Evolutionary conservation across 2,113 vertebrate species (phyloP).

Genomic region (Dasypus novemcinctus): DNA sequence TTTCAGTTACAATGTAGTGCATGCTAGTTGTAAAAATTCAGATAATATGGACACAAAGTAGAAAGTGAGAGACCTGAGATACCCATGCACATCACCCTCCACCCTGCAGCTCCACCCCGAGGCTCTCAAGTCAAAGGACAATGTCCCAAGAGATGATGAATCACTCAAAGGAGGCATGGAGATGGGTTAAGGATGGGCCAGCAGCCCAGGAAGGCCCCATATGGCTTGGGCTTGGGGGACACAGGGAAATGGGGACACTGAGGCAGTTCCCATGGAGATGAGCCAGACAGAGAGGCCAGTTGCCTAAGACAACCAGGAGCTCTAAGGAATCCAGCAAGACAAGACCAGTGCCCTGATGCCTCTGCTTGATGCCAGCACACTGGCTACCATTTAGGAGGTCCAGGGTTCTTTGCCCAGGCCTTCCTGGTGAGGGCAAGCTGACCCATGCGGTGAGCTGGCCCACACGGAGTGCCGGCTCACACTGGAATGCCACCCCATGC

Average conservation of each 20-base stretch:
- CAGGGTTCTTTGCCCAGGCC: too few species aligned
- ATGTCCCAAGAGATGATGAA: background rate
- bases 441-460: too few species aligned
- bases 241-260: background rate
- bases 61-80: background rate
- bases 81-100: background rate
- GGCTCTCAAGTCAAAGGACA: background rate
- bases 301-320: background rate
- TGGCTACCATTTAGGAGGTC: too few species aligned
- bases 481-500: too few species aligned
- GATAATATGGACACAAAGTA: background rate
- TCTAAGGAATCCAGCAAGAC: background rate
- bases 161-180: background rate
- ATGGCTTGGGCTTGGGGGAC: background rate
- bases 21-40: background rate
- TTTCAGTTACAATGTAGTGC: background rate
- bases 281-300: fast-evolving
- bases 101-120: too few species aligned
- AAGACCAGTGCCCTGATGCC: background rate
- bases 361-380: background rate
- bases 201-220: background rate
- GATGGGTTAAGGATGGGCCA: background rate
- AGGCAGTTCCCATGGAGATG: background rate
- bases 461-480: too few species aligned
- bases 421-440: too few species aligned